Evolutionary conservation across 2,113 vertebrate genomes (phyloP).

Genomic region (Zosterops japonicus): DNA sequence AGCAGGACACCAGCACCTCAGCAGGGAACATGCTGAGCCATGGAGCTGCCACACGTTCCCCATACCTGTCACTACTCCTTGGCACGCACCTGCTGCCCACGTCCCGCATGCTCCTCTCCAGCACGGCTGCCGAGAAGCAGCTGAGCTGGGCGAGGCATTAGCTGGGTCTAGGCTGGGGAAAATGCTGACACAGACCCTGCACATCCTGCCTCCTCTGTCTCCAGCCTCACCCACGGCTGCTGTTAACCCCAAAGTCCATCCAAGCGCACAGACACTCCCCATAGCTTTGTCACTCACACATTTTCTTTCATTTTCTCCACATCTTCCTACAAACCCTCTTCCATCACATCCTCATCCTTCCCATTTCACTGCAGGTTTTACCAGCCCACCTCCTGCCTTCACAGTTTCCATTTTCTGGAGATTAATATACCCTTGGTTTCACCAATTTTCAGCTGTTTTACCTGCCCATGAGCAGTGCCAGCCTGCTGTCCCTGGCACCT

Average conservation of each 20-base stretch:
- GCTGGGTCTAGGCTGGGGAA: not conserved
- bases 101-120: rapidly evolving
- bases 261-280: rapidly evolving
- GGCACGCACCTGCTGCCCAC: rapidly evolving
- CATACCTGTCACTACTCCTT: not conserved
- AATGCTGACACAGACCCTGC: not conserved
- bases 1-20: not conserved
- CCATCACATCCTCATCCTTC: not conserved
- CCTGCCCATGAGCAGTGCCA: not conserved
- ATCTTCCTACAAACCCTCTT: not conserved
- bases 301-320: not conserved
- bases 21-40: not conserved
- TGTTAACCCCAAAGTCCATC: not conserved
- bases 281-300: rapidly evolving
- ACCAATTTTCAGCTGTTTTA: not conserved
- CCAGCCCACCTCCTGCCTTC: not conserved
- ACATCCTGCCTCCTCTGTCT: not conserved
- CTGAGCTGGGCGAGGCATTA: not conserved
- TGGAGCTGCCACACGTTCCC: rapidly evolving
- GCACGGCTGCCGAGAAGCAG: rapidly evolving
- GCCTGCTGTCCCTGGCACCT: not conserved
- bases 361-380: not conserved
- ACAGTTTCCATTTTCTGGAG: not conserved
- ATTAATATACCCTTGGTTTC: not conserved
- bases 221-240: not conserved